Conservation (phyloP, 1,140 invertebrate species). For the Bombus huntii region DNA sequence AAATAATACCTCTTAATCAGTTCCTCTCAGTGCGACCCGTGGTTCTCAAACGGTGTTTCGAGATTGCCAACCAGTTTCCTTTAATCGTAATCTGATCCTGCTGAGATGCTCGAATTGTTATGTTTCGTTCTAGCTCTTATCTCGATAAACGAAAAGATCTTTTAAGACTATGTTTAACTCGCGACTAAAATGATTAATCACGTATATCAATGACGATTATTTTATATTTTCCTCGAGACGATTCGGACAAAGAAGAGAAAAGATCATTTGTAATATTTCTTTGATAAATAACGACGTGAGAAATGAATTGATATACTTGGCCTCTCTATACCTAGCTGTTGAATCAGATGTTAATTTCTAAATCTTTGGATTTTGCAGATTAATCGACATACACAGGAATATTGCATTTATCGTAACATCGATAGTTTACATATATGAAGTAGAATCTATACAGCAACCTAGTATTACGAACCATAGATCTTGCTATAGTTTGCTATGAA, state of each 20-base stretch:
- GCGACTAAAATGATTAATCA: no score
- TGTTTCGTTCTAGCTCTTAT: neutral
- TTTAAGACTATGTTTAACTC: neutral
- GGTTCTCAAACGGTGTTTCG: conserved; percentile 41
- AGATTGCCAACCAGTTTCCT: neutral
- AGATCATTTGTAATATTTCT: neutral
- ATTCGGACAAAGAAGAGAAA: rapidly evolving
- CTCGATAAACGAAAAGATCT: neutral
- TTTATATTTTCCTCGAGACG: neutral
- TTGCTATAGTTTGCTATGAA: no score
- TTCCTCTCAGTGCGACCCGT: neutral
- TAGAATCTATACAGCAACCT: no score
- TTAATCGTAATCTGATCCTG: neutral
- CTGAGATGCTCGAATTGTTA: neutral
- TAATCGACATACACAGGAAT: no score
- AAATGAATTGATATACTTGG: neutral
- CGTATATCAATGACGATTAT: no score
- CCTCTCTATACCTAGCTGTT: neutral
- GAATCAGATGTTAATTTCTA: no score
- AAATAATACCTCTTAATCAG: conserved; percentile 68
- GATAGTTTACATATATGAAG: no score
- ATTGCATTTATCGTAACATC: no score
- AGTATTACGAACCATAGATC: no score
- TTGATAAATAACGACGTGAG: neutral
- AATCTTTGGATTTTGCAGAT: no score